Evolutionary conservation across 2,888 invertebrate genomes (phyloP), one percentile per base, ranked within the genome.

Genomic region (Patella caerulea): DNA sequence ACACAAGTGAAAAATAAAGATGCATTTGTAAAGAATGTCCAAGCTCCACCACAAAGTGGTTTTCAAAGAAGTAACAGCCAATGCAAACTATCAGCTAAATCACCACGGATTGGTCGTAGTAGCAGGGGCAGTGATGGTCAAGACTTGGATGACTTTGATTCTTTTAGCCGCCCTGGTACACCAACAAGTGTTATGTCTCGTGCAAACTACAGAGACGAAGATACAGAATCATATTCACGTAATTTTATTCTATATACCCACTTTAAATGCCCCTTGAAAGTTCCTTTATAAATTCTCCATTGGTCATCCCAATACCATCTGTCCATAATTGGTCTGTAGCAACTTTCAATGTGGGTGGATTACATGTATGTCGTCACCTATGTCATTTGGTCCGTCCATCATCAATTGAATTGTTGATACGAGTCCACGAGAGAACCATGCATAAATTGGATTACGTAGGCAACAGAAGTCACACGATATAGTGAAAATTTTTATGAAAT

Each of bases 41-140:
- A 9, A 59, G 75, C 55, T 53, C 45, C 56, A 74, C 71, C 79
- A 74, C 74, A 75, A 15, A 77, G 79, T 59, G 72, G 75, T 17
- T 81, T 81, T 73, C 78, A 77, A 65, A 82, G 78, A 74, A 70
- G 78, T 71, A 81, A 78, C 75, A 78, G 77, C 3, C 72, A 79
- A 11, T 19, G 75, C 19, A 81, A 79, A 72, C 77, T 76, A 0
- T 82, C 79, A 17, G 54, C 77, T n/a, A 83, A 81, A 65, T 79
- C 79, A 55, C 82, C 75, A 2, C 73, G 79, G 11, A 78, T 82
- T 55, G 82, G 79, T 4, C 78, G 83, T n/a, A 81, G 79, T 11
- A 78, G 56, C 54, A 45, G 71, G 24, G 70, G 75, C 56, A 82
- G 82, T 52, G 74, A 79, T 54, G 82, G 83, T n/a, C 78, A 73